Percentiles rank a stretch among this genome's conserved stretches.
phyloP scores from a whole-genome alignment of 2,888 invertebrate species.

The Chrysotoxum bicinctum region DNA sequence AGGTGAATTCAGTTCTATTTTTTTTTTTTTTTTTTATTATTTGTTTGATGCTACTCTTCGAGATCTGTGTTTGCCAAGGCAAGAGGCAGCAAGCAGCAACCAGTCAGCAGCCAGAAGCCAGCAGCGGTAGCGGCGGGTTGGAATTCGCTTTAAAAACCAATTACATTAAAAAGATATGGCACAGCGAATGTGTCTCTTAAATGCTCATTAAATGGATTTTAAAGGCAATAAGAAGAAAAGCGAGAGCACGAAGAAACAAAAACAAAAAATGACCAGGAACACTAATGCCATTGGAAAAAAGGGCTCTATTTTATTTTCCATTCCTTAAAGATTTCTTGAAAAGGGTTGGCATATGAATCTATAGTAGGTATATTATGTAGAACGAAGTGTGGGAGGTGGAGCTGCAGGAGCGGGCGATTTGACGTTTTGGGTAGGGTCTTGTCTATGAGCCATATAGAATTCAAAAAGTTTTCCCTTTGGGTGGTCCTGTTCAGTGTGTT shows the following conservation, averaged over 20 bases:
- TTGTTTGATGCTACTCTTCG: slow-evolving; percentile 2
- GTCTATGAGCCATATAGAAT: slow-evolving; percentile 53
- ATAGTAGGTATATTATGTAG: background rate
- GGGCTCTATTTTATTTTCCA: slow-evolving; percentile 59
- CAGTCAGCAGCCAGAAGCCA: background rate
- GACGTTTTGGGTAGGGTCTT: slow-evolving; percentile 19
- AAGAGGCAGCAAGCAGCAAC: slow-evolving; percentile 6
- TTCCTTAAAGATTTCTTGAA: slow-evolving; percentile 64
- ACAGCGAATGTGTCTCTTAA: slow-evolving; percentile 78
- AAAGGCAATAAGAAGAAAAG: slow-evolving; percentile 60
- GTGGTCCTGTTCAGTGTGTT: slow-evolving; percentile 36
- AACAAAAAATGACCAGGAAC: slow-evolving; percentile 19
- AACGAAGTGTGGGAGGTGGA: background rate
- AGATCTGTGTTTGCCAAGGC: slow-evolving; percentile 49
- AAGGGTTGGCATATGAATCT: slow-evolving; percentile 49
- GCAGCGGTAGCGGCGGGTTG: slow-evolving; percentile 39
- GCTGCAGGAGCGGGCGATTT: background rate
- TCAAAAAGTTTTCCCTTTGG: slow-evolving; percentile 54
- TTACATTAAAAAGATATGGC: slow-evolving; percentile 72
- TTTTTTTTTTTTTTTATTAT: slow-evolving; percentile 16
- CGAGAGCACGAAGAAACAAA: background rate
- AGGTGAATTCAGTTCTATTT: slow-evolving; percentile 45
- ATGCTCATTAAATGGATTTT: slow-evolving; percentile 81
- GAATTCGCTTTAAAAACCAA: slow-evolving; percentile 70
- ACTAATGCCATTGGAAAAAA: slow-evolving; percentile 37